Percentiles rank a stretch among this genome's conserved stretches.
Conservation (phyloP, 1,140 invertebrate species). For the Ganaspis sp. region DNA sequence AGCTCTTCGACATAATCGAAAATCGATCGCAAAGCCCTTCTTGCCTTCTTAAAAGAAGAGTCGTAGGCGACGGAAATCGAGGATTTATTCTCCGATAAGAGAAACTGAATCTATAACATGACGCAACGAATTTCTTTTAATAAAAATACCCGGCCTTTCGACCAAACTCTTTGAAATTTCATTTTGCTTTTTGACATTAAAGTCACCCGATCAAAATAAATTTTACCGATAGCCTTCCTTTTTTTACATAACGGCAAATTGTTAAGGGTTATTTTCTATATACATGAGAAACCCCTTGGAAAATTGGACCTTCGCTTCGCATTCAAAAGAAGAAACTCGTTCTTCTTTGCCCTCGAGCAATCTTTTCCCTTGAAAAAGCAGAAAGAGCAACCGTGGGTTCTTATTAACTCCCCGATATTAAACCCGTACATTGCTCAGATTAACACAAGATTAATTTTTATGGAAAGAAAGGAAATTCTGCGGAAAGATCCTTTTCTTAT, state of each 20-base stretch:
- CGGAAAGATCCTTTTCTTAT: no score
- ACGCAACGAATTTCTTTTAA: constrained; percentile 43
- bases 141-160: constrained; percentile 4
- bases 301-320: background rate
- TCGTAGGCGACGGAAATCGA: constrained; percentile 56
- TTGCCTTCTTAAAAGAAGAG: constrained; percentile 42
- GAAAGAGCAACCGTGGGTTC: background rate
- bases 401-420: constrained; percentile 8
- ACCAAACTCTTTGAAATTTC: background rate
- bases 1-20: constrained; percentile 64
- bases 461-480: background rate
- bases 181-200: background rate
- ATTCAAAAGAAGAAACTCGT: background rate
- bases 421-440: background rate
- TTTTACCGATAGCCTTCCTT: background rate
- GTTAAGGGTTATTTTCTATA: constrained; percentile 6
- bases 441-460: background rate
- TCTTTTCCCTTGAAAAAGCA: constrained; percentile 8
- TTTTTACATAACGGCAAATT: background rate
- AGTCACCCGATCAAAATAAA: background rate
- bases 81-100: constrained; percentile 58
- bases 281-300: background rate
- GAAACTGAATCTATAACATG: constrained; percentile 50
- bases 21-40: constrained; percentile 56
- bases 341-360: constrained; percentile 3